Percentiles rank a stretch among this genome's conserved stretches.
Conservation (phyloP, 2,797 vertebrate genomes). For the Neomorphus geoffroyi region DNA sequence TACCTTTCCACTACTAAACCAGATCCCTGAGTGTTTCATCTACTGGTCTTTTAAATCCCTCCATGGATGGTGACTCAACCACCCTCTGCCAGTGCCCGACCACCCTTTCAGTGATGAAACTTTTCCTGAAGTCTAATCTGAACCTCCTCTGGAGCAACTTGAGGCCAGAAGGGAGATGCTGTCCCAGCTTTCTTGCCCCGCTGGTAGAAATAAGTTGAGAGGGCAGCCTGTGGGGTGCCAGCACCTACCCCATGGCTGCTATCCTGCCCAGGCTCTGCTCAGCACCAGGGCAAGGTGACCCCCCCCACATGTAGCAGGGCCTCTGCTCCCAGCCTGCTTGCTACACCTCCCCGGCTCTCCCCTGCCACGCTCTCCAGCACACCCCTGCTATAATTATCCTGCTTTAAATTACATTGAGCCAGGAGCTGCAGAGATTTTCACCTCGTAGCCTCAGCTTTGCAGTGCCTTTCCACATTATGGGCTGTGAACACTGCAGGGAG, state of each 20-base stretch:
- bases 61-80: too few species aligned
- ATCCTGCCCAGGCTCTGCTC: background rate
- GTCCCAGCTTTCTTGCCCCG: background rate
- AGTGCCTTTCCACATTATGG: background rate
- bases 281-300: background rate
- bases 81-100: too few species aligned
- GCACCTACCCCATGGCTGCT: fast-evolving
- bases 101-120: too few species aligned
- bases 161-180: background rate
- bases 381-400: background rate
- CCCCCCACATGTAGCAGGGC: fast-evolving
- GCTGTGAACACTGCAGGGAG: background rate
- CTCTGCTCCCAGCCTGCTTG: background rate
- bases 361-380: background rate
- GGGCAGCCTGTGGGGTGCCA: background rate
- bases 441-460: background rate
- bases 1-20: too few species aligned
- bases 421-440: background rate
- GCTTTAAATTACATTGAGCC: background rate
- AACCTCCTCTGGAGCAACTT: too few species aligned
- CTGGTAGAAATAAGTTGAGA: background rate
- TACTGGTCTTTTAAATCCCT: too few species aligned
- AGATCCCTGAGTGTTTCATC: too few species aligned
- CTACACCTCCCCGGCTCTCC: background rate
- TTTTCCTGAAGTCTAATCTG: too few species aligned